These are phyloP conservation scores for Anarsia innoxiella DNA, from an alignment of 2,888 invertebrate genomes.

Conservation along the genomic window DNA sequence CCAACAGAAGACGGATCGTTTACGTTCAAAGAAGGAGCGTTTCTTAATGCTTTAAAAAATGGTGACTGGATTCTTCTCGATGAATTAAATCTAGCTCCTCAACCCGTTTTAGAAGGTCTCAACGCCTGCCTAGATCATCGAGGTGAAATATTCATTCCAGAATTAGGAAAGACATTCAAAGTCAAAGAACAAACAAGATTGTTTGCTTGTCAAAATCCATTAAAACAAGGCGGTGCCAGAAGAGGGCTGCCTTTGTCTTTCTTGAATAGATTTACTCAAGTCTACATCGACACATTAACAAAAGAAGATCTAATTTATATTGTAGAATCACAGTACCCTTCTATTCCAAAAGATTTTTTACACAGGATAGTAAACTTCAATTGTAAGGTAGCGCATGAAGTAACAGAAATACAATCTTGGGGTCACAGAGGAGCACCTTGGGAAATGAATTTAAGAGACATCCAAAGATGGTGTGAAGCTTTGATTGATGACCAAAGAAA, in stretches of 20 bases:
- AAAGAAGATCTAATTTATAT: slow-evolving; percentile 81
- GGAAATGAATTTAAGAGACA: slow-evolving; percentile 97
- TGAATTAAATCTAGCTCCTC: slow-evolving; percentile 98
- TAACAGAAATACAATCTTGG: slow-evolving; percentile 78
- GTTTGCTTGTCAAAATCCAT: slow-evolving; percentile 98
- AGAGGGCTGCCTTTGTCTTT: slow-evolving; percentile 97
- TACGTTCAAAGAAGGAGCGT: slow-evolving; percentile 96
- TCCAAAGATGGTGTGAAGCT: slow-evolving; percentile 94
- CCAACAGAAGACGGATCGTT: slow-evolving; percentile 97
- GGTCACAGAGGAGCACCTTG: slow-evolving; percentile 92
- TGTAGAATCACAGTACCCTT: slow-evolving; percentile 78
- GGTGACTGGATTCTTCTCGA: slow-evolving; percentile 98
- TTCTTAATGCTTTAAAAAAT: slow-evolving; percentile 92
- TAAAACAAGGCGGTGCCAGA: slow-evolving; percentile 95
- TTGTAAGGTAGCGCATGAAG: slow-evolving; percentile 77
- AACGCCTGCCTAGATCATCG: slow-evolving; percentile 99
- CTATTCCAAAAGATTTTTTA: slow-evolving; percentile 76
- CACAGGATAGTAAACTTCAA: slow-evolving; percentile 87
- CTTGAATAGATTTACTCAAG: slow-evolving; percentile 96
- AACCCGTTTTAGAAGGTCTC: slow-evolving; percentile 97
- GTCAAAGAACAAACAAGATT: slow-evolving; percentile 86
- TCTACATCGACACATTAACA: slow-evolving; percentile 79
- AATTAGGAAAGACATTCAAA: slow-evolving; percentile 89
- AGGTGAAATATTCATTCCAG: slow-evolving; percentile 96
- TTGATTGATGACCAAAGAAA: slow-evolving; percentile 60